A percentile compares a stretch with the other conserved stretches of the same genome.
phyloP scores from a whole-genome alignment of 1,140 invertebrate species.

The Calliphora vicina region DNA sequence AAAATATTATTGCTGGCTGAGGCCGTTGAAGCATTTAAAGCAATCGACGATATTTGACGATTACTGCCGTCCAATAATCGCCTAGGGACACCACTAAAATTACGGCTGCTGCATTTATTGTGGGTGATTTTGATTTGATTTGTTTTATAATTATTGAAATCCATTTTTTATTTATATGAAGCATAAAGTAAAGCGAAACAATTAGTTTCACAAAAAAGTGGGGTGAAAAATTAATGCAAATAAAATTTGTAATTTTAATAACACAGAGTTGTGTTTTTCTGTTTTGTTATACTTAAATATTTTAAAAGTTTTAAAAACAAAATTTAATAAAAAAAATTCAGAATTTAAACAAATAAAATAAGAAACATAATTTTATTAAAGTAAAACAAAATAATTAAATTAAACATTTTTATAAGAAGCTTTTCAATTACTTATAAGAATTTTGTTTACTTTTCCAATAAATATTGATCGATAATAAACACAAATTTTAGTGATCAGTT shows the following conservation, averaged over 20 bases:
- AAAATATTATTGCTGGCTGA: not conserved
- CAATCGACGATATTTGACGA: conserved; percentile 43
- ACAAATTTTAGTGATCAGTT: no score
- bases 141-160: not conserved
- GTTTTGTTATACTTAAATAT: not conserved
- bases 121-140: not conserved
- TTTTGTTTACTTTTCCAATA: no score
- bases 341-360: no score
- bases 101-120: conserved; percentile 29
- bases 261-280: not conserved
- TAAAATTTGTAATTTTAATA: not conserved
- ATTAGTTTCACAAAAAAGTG: not conserved
- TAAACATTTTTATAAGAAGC: no score
- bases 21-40: conserved; percentile 29
- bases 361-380: no score
- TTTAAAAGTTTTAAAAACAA: not conserved
- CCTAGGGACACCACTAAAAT: conserved; percentile 58
- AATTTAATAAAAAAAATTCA: no score
- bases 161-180: not conserved
- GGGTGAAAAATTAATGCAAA: not conserved
- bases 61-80: conserved; percentile 58
- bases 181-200: not conserved
- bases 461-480: no score
- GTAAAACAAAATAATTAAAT: not conserved
- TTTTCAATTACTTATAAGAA: no score